Evolutionary conservation across 1,140 invertebrate genomes (phyloP), one percentile per base, ranked within the genome.

Genomic region (Drosophila bocqueti): DNA sequence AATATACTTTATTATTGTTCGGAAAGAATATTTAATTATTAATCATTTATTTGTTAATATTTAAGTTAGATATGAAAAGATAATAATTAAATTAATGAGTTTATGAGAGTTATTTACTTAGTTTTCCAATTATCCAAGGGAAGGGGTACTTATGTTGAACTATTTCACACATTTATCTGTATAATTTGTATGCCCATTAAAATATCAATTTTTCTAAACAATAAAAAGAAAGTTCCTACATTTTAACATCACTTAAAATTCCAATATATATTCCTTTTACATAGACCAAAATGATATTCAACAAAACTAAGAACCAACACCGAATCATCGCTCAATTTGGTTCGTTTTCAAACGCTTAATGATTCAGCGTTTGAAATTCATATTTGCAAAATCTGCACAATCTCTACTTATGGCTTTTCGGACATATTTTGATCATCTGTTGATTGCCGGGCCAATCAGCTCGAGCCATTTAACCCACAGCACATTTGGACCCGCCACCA

Each of bases 401-500:
- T 47, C n/a, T 73, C 66, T 40, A 36, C 60, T 43, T 73, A 60
- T 52, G 67, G 69, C 7, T 43, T 21, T 54, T 40, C 4, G 66
- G 31, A 43, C 45, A 72, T 18, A 50, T 60, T 72, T 36, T 43
- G 67, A 73, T 73, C 45, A 72, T 72, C 66, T 60, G 69, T 60
- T 72, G 45, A 73, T 71, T 73, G 69, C 45, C 15, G n/a, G 36
- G 31, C 69, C 69, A 73, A 73, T 73, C 69, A 73, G 54, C 69
- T 60, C n/a, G 15, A 72, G 69, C 45, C 69, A 72, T 24, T 57
- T 50, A 58, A 49, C 29, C 34, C 68, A 34, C 4, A 31, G 68
- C 65, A 26, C 47, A 26, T 72, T 71, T 43, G 54, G 66, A 72
- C 18, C 49, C 38, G 67, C 67, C 67, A 68, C 67, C 67, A 52